These are phyloP conservation scores for Mylabris sibirica DNA, from an alignment of 2,888 invertebrate genomes.

Conservation along the genomic window DNA sequence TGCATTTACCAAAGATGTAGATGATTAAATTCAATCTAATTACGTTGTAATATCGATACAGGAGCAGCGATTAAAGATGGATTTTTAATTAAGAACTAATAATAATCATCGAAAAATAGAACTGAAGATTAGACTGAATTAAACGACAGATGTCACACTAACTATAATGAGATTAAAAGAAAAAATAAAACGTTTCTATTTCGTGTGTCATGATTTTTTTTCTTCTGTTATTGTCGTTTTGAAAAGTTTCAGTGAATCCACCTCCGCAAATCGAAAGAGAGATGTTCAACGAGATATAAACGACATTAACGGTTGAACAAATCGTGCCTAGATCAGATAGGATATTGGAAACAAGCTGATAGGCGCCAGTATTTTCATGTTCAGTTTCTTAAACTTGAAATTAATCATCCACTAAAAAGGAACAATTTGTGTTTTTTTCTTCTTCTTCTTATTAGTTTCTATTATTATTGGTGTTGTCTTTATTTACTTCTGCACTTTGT, in stretches of 20 bases:
- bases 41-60: conserved; percentile 22
- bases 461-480: not conserved
- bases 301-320: conserved; percentile 49
- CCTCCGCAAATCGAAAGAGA: conserved; percentile 45
- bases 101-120: conserved; percentile 17
- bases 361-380: conserved; percentile 42
- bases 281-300: conserved; percentile 45
- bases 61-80: conserved; percentile 21
- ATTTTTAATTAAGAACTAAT: conserved; percentile 19
- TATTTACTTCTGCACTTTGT: no score
- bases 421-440: not conserved
- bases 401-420: not conserved
- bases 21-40: conserved; percentile 29
- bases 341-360: conserved; percentile 41
- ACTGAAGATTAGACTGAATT: conserved; percentile 3
- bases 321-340: conserved; percentile 49
- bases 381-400: not conserved
- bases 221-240: not conserved
- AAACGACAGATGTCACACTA: conserved; percentile 18
- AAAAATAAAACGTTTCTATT: not conserved
- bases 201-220: not conserved
- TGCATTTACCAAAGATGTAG: not conserved
- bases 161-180: conserved; percentile 15
- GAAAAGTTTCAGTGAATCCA: conserved; percentile 6
- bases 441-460: not conserved